Conservation (phyloP, 2,113 vertebrate genomes). For the Tachysurus vachellii region DNA sequence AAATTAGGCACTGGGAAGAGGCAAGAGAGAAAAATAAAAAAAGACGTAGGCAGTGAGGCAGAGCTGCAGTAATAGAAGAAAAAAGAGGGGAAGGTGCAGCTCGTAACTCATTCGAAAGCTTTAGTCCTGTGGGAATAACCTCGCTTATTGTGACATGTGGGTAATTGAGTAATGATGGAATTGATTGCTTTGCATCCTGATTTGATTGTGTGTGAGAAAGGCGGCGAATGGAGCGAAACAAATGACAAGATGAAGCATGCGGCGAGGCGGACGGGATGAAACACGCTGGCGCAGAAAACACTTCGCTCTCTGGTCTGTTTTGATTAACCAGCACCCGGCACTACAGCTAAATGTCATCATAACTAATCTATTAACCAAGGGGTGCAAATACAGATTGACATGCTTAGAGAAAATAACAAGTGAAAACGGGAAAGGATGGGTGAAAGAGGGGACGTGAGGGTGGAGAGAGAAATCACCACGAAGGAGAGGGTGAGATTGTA, state of each 20-base stretch:
- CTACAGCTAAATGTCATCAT: slow-evolving; percentile 46
- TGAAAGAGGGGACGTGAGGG: not conserved
- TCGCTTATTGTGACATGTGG: slow-evolving; percentile 30
- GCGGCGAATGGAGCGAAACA: slow-evolving; percentile 31
- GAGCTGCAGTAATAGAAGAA: not conserved
- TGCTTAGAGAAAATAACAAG: slow-evolving; percentile 6
- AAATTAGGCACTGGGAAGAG: not conserved
- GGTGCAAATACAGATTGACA: slow-evolving; percentile 29
- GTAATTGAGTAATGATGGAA: slow-evolving; percentile 47
- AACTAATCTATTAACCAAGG: slow-evolving; percentile 42
- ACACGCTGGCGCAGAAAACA: slow-evolving; percentile 6
- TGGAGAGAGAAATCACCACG: not conserved
- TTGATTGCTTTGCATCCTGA: slow-evolving; percentile 46
- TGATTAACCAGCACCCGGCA: slow-evolving; percentile 37
- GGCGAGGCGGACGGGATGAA: slow-evolving; percentile 6
- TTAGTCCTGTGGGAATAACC: slow-evolving; percentile 23
- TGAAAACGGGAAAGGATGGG: too few species aligned
- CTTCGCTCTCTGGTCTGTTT: slow-evolving; percentile 30
- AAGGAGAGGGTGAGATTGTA: slow-evolving; percentile 32
- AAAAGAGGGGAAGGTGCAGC: not conserved
- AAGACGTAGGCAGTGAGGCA: not conserved
- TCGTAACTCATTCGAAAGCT: slow-evolving; percentile 3
- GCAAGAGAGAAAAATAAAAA: too few species aligned
- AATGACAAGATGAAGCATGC: slow-evolving; percentile 36
- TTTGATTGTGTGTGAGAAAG: slow-evolving; percentile 44